Evolutionary conservation across 2,113 vertebrate genomes (phyloP).

Genomic region (Tupaia chinensis): DNA sequence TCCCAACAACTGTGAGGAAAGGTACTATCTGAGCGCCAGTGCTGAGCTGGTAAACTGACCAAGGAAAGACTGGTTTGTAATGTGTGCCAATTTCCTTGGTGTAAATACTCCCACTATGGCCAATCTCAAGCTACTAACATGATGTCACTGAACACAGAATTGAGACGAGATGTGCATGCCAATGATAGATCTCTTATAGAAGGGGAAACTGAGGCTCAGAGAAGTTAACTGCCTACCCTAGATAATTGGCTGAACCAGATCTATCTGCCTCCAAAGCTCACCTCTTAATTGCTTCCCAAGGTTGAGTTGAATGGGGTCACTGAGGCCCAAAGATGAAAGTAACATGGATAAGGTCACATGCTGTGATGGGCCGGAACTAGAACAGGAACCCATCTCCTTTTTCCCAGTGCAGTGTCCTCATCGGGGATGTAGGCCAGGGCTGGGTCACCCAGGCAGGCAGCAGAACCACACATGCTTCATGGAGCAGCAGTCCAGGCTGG

Average conservation of each 20-base stretch:
- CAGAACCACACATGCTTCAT: background rate
- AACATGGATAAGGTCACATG: background rate
- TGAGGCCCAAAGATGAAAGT: background rate
- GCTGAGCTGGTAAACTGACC: background rate
- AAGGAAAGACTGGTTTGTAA: background rate
- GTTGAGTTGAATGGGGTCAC: background rate
- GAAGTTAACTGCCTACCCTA: background rate
- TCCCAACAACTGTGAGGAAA: background rate
- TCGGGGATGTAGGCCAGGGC: background rate
- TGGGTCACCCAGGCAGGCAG: background rate
- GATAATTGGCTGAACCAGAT: background rate
- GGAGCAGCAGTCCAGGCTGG: background rate
- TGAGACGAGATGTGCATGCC: background rate
- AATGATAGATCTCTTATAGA: background rate
- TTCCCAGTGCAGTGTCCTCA: background rate
- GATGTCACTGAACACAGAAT: background rate
- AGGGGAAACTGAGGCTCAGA: background rate
- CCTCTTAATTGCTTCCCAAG: background rate
- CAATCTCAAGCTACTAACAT: background rate
- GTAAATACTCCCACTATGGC: background rate
- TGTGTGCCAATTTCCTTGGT: background rate
- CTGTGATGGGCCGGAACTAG: background rate
- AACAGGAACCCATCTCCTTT: background rate
- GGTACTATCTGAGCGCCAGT: background rate
- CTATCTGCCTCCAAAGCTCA: background rate